Percentiles rank a stretch among this genome's conserved stretches.
phyloP scores from a whole-genome alignment of 2,113 vertebrate species.

The Coregonus clupeaformis region DNA sequence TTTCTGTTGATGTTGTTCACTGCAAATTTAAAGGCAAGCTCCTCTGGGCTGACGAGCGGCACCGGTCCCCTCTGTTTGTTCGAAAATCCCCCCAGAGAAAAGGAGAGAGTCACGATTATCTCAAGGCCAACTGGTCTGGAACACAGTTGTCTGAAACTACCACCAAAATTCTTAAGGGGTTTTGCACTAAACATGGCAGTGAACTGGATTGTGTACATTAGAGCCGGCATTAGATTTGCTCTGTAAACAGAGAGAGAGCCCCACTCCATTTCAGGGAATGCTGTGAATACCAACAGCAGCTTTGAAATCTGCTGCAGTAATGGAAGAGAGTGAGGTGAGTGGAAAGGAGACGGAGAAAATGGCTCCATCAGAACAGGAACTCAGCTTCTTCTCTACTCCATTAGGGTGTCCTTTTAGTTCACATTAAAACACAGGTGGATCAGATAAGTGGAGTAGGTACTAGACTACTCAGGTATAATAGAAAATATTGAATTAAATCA shows the following conservation, averaged over 20 bases:
- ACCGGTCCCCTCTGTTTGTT: slow-evolving; percentile 91
- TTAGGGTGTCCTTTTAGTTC: slow-evolving; percentile 58
- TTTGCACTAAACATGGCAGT: slow-evolving; percentile 30
- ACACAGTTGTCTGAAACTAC: slow-evolving; percentile 5
- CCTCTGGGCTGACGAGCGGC: slow-evolving; percentile 90
- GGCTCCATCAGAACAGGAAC: slow-evolving; percentile 58
- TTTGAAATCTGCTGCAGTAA: slow-evolving; percentile 72
- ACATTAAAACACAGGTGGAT: slow-evolving; percentile 40
- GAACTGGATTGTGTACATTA: slow-evolving; percentile 43
- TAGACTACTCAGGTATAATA: slow-evolving; percentile 13
- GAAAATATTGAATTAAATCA: background rate
- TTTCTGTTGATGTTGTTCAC: slow-evolving; percentile 99
- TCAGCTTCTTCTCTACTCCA: slow-evolving; percentile 57
- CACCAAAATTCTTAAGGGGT: slow-evolving; percentile 28
- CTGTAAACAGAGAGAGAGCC: slow-evolving; percentile 53
- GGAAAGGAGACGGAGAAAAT: slow-evolving; percentile 36
- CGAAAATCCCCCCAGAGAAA: slow-evolving; percentile 94
- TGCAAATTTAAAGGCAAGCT: slow-evolving; percentile 96
- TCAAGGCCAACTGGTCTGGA: slow-evolving; percentile 11
- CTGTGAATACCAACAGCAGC: slow-evolving; percentile 52
- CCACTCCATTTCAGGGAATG: slow-evolving; percentile 46
- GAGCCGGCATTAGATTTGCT: slow-evolving; percentile 53
- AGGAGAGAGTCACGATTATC: slow-evolving; percentile 17
- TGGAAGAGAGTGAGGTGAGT: slow-evolving; percentile 49
- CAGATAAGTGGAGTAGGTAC: slow-evolving; percentile 36